Evolutionary conservation across 2,888 invertebrate genomes (phyloP).

Genomic region (Dicyrtomina minuta): DNA sequence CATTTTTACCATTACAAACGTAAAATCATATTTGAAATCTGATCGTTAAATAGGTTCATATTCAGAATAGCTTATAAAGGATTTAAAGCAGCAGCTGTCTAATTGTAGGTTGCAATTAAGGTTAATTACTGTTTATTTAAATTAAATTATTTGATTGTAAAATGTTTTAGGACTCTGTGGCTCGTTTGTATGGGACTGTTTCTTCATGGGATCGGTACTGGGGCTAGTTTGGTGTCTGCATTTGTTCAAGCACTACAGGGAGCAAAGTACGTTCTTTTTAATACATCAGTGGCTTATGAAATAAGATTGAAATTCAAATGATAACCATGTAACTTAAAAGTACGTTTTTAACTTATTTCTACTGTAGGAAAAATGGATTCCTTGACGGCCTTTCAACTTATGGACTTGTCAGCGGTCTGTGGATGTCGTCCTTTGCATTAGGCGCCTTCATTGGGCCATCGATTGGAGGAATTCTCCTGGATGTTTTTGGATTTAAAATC

Average conservation of each 20-base stretch:
- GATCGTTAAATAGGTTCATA: no score
- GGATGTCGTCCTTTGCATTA: constrained; percentile 77
- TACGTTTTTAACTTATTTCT: no score
- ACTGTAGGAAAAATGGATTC: constrained; percentile 69
- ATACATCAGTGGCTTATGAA: no score
- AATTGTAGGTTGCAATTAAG: background rate
- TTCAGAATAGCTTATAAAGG: no score
- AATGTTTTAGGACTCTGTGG: constrained; percentile 56
- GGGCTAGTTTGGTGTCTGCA: constrained; percentile 82
- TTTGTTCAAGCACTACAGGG: constrained; percentile 80
- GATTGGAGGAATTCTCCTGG: constrained; percentile 54
- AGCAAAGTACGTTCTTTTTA: constrained; percentile 71
- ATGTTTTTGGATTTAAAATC: constrained; percentile 62
- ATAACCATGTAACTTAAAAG: no score
- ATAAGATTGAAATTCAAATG: no score
- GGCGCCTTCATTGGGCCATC: constrained; percentile 47
- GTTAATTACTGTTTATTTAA: background rate
- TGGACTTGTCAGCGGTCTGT: constrained; percentile 83
- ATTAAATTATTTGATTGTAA: no score
- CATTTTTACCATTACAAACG: constrained; percentile 68
- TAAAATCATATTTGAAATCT: constrained; percentile 55
- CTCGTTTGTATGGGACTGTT: constrained; percentile 70
- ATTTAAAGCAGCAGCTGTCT: no score
- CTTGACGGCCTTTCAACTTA: constrained; percentile 84
- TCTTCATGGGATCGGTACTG: constrained; percentile 80